Percentiles rank a stretch among this genome's conserved stretches.
phyloP scores from a whole-genome alignment of 2,797 vertebrate genomes.

The Smutsia gigantea region DNA sequence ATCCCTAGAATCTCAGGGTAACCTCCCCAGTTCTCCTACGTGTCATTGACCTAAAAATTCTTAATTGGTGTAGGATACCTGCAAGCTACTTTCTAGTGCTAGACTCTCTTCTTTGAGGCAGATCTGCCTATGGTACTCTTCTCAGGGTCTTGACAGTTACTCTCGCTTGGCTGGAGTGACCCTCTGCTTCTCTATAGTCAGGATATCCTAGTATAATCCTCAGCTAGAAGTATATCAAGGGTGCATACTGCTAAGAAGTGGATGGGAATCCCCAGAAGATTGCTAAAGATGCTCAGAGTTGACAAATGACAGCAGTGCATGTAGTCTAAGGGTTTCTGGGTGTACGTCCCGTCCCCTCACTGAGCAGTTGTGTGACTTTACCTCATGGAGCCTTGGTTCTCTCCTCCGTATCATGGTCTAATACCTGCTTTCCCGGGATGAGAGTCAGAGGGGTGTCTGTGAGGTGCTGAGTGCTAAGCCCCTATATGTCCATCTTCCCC shows the following conservation, averaged over 20 bases:
- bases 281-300: neutral
- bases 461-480: neutral
- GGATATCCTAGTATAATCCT: neutral
- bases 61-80: neutral
- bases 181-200: neutral
- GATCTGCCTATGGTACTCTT: neutral
- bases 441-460: neutral
- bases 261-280: neutral
- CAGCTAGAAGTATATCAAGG: neutral
- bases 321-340: fast-evolving
- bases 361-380: neutral
- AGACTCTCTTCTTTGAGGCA: neutral
- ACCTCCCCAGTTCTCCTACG: neutral
- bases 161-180: neutral
- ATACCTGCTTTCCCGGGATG: neutral
- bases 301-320: neutral
- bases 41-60: neutral
- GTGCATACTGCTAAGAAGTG: neutral
- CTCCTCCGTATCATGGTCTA: neutral
- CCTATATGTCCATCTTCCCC: neutral
- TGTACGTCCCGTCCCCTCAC: neutral
- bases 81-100: neutral
- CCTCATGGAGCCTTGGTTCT: neutral
- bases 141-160: neutral
- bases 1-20: neutral